A percentile compares a stretch with the other conserved stretches of the same genome.
phyloP scores from a whole-genome alignment of 2,888 invertebrate species.

The Lapara coniferarum region DNA sequence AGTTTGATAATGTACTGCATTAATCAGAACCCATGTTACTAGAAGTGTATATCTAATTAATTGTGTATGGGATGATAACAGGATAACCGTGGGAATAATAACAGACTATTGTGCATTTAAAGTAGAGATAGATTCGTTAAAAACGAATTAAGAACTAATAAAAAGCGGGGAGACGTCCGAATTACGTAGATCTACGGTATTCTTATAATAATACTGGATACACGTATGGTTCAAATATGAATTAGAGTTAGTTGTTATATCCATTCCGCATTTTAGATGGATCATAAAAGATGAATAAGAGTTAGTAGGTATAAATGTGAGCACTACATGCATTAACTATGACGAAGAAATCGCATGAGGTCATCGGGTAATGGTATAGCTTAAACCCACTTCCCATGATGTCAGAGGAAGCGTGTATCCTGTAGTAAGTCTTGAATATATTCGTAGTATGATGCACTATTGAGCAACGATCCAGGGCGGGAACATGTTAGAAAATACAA shows the following conservation, averaged over 20 bases:
- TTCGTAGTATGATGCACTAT: constrained; percentile 1
- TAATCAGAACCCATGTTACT: constrained; percentile 40
- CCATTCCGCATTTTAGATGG: no score
- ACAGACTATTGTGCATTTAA: not conserved
- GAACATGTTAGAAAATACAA: no score
- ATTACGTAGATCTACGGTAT: no score
- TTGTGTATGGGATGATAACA: constrained; percentile 15
- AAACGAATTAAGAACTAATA: no score
- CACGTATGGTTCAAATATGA: not conserved
- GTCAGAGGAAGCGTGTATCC: constrained; percentile 12
- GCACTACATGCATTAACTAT: not conserved
- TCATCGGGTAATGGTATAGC: constrained; percentile 4
- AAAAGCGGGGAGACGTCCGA: no score
- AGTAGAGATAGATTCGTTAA: no score
- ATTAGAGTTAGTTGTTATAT: no score
- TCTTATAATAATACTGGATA: no score
- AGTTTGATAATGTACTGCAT: constrained; percentile 32
- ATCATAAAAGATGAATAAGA: not conserved
- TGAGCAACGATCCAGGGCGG: not conserved
- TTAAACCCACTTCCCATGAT: constrained; percentile 1
- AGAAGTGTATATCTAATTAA: constrained; percentile 25
- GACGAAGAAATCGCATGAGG: constrained; percentile 3
- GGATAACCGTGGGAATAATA: not conserved
- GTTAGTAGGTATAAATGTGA: not conserved
- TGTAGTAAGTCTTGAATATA: constrained; percentile 7